Evolutionary conservation across 2,797 vertebrate genomes (phyloP).

Genomic region (Pangasius macronema): DNA sequence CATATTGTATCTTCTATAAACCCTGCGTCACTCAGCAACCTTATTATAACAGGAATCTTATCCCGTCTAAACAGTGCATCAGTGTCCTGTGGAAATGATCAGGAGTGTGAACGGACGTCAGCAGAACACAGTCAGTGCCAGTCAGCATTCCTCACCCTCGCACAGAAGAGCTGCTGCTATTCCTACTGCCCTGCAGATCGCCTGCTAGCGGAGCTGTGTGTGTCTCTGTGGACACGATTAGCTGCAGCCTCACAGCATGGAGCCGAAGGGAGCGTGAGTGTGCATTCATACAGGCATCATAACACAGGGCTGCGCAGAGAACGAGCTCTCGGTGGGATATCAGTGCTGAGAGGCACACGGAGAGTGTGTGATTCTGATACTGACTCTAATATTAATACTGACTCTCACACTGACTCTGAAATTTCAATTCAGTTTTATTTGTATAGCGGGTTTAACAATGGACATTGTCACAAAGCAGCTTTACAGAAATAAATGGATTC

Average conservation of each 20-base stretch:
- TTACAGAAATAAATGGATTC: no score
- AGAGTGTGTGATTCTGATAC: background rate
- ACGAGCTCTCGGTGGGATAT: constrained; percentile 32
- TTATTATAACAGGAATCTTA: background rate
- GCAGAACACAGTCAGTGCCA: background rate
- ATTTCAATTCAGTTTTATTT: no score
- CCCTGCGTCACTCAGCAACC: background rate
- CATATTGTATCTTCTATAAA: background rate
- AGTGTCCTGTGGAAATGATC: background rate
- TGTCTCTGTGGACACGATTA: constrained; percentile 36
- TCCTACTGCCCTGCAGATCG: background rate
- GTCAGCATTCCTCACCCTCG: background rate
- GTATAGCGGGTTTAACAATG: no score
- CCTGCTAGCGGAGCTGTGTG: background rate
- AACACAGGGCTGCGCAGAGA: constrained; percentile 29
- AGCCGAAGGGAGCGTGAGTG: constrained; percentile 44
- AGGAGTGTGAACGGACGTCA: background rate
- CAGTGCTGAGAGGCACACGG: background rate
- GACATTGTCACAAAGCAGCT: no score
- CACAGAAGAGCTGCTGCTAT: background rate
- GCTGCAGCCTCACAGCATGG: constrained; percentile 37
- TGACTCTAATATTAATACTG: background rate
- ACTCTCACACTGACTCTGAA: background rate
- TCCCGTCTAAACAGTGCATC: no score
- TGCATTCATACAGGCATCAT: constrained; percentile 36